Evolutionary conservation across 2,113 vertebrate genomes (phyloP).

Genomic region (Etia nguti): DNA sequence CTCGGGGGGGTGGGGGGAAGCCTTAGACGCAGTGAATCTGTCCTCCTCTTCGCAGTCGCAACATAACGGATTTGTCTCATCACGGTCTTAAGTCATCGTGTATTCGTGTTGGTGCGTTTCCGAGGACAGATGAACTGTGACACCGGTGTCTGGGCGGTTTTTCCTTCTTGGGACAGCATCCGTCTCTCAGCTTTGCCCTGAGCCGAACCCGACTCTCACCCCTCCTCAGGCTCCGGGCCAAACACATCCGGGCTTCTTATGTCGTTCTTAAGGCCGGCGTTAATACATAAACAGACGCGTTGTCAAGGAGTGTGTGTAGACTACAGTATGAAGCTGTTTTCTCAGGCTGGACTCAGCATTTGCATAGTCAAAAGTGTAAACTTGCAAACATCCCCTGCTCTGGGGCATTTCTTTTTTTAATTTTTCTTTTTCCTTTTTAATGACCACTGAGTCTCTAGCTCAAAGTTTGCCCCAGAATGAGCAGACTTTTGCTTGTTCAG

Average conservation of each 20-base stretch:
- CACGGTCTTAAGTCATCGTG: conserved; percentile 18
- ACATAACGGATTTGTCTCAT: conserved; percentile 39
- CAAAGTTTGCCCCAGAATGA: neutral
- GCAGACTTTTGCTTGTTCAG: neutral
- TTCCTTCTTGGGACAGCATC: conserved; percentile 45
- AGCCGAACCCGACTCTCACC: conserved; percentile 30
- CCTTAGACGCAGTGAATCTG: conserved; percentile 19
- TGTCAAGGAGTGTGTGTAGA: conserved; percentile 1
- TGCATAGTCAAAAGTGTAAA: conserved; percentile 16
- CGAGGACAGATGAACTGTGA: conserved; percentile 46
- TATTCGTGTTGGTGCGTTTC: conserved; percentile 19
- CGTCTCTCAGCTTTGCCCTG: conserved; percentile 25
- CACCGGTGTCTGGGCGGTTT: conserved; percentile 36
- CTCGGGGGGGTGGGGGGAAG: neutral
- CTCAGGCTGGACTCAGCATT: neutral
- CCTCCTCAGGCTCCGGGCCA: conserved; percentile 21
- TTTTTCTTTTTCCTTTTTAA: neutral
- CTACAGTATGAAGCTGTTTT: neutral
- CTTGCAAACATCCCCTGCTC: neutral
- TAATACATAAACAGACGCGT: neutral
- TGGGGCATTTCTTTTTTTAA: neutral
- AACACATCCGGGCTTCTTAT: conserved; percentile 30
- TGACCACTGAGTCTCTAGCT: neutral
- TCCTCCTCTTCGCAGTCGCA: neutral
- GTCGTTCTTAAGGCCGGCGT: conserved; percentile 17